A percentile compares a stretch with the other conserved stretches of the same genome.
Evolutionary conservation across 1,140 invertebrate species (phyloP).

Genomic region (Yoshiicerus persimilis): DNA sequence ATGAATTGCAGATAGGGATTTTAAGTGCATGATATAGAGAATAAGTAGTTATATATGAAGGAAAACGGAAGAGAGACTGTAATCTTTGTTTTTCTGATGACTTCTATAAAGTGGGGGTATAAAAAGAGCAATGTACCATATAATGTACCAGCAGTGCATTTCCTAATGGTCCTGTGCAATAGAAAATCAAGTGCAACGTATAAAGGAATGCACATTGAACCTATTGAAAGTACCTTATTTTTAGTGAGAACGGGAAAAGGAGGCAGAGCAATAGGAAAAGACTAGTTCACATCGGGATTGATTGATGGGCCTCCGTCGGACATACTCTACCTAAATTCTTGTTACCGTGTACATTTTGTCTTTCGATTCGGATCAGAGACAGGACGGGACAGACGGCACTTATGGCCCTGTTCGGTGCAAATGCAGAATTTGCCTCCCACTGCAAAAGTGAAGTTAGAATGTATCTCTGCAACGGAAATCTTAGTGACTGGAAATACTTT

Average conservation of each 20-base stretch:
- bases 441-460: neutral
- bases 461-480: neutral
- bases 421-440: neutral
- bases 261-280: neutral
- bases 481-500: neutral
- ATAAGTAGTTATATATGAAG: too few species aligned
- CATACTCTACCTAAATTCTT: neutral
- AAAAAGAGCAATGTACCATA: too few species aligned
- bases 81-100: too few species aligned
- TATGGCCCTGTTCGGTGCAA: neutral
- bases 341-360: neutral
- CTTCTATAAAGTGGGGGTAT: too few species aligned
- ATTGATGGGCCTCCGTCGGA: slow-evolving; percentile 17
- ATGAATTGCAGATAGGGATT: too few species aligned
- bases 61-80: too few species aligned
- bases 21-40: too few species aligned
- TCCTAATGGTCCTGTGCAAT: neutral
- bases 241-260: neutral
- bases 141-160: neutral
- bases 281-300: slow-evolving; percentile 1
- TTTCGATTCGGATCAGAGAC: slow-evolving; percentile 1
- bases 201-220: neutral
- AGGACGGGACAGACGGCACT: neutral
- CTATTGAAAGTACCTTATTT: neutral
- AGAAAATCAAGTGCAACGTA: neutral